These are phyloP conservation scores for Poicephalus meyeri DNA, from an alignment of 2,113 vertebrate species.

Conservation along the genomic window DNA sequence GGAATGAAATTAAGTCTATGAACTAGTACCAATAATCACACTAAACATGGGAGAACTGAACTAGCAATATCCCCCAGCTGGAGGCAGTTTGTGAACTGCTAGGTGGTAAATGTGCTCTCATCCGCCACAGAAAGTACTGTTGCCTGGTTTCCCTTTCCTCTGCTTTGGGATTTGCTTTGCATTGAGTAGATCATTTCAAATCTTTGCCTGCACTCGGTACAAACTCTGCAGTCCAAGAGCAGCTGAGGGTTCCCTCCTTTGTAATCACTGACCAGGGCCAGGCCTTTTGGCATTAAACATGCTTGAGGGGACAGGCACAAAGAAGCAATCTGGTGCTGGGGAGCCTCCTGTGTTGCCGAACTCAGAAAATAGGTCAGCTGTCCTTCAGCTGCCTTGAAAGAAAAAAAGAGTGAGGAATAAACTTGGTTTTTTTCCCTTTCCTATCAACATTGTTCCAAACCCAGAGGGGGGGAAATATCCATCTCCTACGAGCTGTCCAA, in stretches of 20 bases:
- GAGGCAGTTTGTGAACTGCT: constrained; percentile 31
- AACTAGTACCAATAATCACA: constrained; percentile 32
- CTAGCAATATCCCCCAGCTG: constrained; percentile 37
- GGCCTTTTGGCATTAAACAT: neutral
- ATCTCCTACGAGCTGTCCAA: neutral
- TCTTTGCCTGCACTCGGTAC: neutral
- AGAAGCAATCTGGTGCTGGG: constrained; percentile 29
- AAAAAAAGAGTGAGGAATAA: neutral
- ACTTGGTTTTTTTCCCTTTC: neutral
- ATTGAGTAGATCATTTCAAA: neutral
- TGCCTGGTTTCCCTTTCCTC: constrained; percentile 8
- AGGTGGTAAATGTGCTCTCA: constrained; percentile 21
- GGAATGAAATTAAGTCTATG: constrained; percentile 16
- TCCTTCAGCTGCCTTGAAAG: neutral
- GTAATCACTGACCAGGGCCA: neutral
- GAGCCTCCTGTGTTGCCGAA: neutral
- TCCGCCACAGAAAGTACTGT: constrained; percentile 7
- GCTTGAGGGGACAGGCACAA: constrained; percentile 39
- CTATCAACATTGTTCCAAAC: neutral
- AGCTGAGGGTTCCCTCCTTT: neutral
- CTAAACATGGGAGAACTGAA: constrained; percentile 29
- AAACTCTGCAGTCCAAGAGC: neutral
- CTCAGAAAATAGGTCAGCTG: constrained; percentile 49
- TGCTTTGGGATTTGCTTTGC: constrained; percentile 15
- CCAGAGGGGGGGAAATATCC: fast-evolving